Conservation (phyloP, 1,140 invertebrate species). For the Drosophila saltans region DNA sequence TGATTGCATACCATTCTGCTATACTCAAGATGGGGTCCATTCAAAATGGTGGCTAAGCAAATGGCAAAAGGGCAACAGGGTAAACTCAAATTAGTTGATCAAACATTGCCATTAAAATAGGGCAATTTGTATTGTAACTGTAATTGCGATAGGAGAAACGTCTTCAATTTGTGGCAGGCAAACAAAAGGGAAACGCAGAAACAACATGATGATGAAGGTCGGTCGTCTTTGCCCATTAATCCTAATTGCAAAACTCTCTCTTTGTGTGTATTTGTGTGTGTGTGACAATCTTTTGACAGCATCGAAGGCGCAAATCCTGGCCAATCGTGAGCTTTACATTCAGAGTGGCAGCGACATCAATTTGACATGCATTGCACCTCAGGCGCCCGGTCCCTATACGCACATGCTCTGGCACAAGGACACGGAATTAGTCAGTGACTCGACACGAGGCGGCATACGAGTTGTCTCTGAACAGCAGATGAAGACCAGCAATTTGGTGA, state of each 20-base stretch:
- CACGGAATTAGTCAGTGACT: conserved; percentile 93
- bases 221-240: conserved; percentile 21
- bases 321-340: conserved; percentile 92
- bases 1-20: conserved; percentile 3
- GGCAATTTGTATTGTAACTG: conserved; percentile 4
- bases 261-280: not conserved
- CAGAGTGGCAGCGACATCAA: conserved; percentile 95
- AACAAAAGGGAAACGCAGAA: not conserved
- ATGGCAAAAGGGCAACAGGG: not conserved
- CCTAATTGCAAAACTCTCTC: conserved; percentile 34
- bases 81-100: conserved; percentile 50
- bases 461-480: conserved; percentile 94
- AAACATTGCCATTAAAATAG: conserved; percentile 19
- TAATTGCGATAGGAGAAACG: conserved; percentile 1
- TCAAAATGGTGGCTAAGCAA: not conserved
- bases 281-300: conserved; percentile 85
- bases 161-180: conserved; percentile 4
- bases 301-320: conserved; percentile 93
- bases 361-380: conserved; percentile 92
- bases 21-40: conserved; percentile 5
- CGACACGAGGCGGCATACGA: conserved; percentile 91
- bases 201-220: not conserved
- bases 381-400: conserved; percentile 93
- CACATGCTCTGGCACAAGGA: conserved; percentile 97
- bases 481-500: conserved; percentile 91